A percentile compares a stretch with the other conserved stretches of the same genome.
These are phyloP conservation scores for Trilocha varians DNA, from an alignment of 2,888 invertebrate species.

Conservation along the genomic window DNA sequence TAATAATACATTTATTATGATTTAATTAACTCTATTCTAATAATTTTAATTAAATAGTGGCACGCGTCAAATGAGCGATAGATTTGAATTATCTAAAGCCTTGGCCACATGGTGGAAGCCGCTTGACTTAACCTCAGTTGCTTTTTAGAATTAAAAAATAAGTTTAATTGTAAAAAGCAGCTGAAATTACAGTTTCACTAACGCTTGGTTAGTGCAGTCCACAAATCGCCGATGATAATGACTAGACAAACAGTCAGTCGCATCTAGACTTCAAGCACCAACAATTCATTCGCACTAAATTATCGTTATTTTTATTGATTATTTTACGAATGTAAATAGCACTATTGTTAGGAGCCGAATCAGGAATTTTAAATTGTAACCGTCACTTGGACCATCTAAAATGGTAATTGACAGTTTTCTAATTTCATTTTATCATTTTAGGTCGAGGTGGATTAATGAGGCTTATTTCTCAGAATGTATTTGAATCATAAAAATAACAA, in stretches of 20 bases:
- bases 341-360: no score
- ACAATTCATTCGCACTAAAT: not conserved
- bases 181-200: slow-evolving; percentile 24
- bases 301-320: not conserved
- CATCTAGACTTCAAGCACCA: slow-evolving; percentile 17
- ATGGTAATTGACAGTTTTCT: no score
- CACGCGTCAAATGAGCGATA: not conserved
- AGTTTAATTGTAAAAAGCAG: slow-evolving; percentile 11
- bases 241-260: slow-evolving; percentile 40
- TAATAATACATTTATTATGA: slow-evolving; percentile 13
- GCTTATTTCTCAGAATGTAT: not conserved
- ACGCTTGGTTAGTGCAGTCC: slow-evolving; percentile 11
- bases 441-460: no score
- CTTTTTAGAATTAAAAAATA: slow-evolving; percentile 12
- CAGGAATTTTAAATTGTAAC: no score
- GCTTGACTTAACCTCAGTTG: slow-evolving; percentile 24
- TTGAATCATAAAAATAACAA: no score
- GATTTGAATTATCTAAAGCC: not conserved
- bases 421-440: no score
- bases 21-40: slow-evolving; percentile 25
- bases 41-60: slow-evolving; percentile 3
- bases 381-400: no score
- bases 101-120: slow-evolving; percentile 22
- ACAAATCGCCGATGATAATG: slow-evolving; percentile 22
- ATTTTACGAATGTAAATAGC: not conserved